Conservation (phyloP, 2,113 vertebrate genomes). For the Sardina pilchardus region DNA sequence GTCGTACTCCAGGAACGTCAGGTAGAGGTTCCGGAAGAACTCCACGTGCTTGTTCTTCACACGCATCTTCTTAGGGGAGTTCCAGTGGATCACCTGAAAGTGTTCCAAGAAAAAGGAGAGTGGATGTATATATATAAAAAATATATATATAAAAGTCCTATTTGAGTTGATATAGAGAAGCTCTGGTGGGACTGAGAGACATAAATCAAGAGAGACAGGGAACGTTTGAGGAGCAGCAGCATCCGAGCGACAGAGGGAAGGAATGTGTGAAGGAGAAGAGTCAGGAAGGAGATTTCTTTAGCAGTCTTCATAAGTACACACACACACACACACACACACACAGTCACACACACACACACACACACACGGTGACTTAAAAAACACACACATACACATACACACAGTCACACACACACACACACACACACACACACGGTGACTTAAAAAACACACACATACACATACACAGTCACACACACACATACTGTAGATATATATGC, state of each 20-base stretch:
- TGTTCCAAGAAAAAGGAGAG: neutral
- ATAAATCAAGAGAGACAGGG: neutral
- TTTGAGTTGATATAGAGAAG: neutral
- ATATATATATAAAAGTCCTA: neutral
- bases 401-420: no score
- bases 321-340: no score
- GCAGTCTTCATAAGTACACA: no score
- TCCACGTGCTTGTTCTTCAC: conserved; percentile 99
- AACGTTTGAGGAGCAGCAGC: neutral
- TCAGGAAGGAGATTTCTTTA: neutral
- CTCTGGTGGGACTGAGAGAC: neutral
- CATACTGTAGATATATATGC: neutral
- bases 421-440: no score
- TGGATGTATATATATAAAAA: neutral
- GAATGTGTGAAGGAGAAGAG: neutral
- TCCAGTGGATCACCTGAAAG: conserved; percentile 96
- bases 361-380: no score
- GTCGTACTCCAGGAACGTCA: conserved; percentile 97
- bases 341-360: no score
- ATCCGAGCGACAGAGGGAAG: neutral
- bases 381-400: no score
- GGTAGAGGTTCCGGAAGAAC: conserved; percentile 97
- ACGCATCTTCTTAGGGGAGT: conserved; percentile 95
- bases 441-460: no score
- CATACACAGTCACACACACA: no score